These are phyloP conservation scores for Gymnothorax reevesii DNA, from an alignment of 2,797 vertebrate genomes.

Conservation along the genomic window DNA sequence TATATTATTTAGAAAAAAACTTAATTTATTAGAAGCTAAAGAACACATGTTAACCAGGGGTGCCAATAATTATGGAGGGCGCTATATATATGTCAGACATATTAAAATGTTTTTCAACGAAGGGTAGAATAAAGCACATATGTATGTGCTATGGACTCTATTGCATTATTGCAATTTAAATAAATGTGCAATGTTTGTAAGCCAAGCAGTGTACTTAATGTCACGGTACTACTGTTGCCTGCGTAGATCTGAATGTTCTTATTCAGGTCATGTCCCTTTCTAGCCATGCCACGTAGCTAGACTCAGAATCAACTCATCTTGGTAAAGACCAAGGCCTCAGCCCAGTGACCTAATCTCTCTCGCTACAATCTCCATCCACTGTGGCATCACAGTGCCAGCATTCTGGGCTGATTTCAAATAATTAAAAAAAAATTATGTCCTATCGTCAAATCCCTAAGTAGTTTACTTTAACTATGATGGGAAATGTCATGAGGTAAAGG, in stretches of 20 bases:
- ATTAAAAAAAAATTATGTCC: no score
- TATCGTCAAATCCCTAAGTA: no score
- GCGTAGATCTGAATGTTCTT: neutral
- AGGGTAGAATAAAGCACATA: no score
- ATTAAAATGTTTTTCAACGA: no score
- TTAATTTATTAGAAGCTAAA: no score
- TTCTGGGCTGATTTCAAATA: neutral
- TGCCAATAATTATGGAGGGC: no score
- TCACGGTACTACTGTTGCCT: neutral
- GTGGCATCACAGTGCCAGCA: neutral
- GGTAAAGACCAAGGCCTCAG: neutral
- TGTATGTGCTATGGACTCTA: neutral
- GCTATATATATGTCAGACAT: no score
- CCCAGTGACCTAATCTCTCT: neutral
- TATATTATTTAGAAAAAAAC: no score
- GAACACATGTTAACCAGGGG: no score
- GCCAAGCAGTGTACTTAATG: neutral
- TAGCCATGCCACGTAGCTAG: neutral
- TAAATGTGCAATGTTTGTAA: neutral
- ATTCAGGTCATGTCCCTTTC: neutral
- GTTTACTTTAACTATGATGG: no score
- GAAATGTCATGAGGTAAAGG: no score
- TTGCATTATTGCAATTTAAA: neutral
- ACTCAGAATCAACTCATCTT: neutral
- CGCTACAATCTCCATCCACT: neutral